phyloP scores from a whole-genome alignment of 1,140 invertebrate species.

The Drosophila pruinosa region DNA sequence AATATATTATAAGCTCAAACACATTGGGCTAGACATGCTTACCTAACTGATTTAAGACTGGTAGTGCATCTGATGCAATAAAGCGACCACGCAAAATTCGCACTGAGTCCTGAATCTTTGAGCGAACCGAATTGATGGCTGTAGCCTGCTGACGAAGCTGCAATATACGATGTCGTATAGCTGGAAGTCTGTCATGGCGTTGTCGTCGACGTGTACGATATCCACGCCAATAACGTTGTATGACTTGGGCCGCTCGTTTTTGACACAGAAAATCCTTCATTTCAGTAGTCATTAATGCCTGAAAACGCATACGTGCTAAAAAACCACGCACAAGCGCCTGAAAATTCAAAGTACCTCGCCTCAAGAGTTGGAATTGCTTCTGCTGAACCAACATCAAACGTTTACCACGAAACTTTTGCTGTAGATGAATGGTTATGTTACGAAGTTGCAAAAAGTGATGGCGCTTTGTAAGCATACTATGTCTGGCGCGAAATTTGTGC shows the following conservation, averaged over 20 bases:
- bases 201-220: slow-evolving; percentile 83
- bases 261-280: slow-evolving; percentile 82
- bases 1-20: background rate
- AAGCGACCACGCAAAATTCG: slow-evolving; percentile 66
- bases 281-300: slow-evolving; percentile 82
- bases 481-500: slow-evolving; percentile 80
- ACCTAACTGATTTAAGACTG: slow-evolving; percentile 70
- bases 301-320: slow-evolving; percentile 83
- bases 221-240: slow-evolving; percentile 88
- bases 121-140: slow-evolving; percentile 82
- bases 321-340: slow-evolving; percentile 83
- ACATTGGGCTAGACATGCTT: slow-evolving; percentile 3
- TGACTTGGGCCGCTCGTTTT: slow-evolving; percentile 85
- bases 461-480: slow-evolving; percentile 61
- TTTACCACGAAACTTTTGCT: slow-evolving; percentile 83
- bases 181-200: too few relatives aligned
- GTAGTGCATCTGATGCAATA: slow-evolving; percentile 62
- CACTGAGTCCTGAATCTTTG: slow-evolving; percentile 63
- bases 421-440: slow-evolving; percentile 79
- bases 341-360: slow-evolving; percentile 72
- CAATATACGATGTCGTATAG: slow-evolving; percentile 83
- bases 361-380: slow-evolving; percentile 41
- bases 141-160: slow-evolving; percentile 83
- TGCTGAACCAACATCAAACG: slow-evolving; percentile 68
- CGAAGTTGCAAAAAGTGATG: slow-evolving; percentile 73